Percentiles rank a stretch among this genome's conserved stretches.
These are phyloP conservation scores for Muschampia plurimacula DNA, from an alignment of 2,888 invertebrate genomes.

Conservation along the genomic window DNA sequence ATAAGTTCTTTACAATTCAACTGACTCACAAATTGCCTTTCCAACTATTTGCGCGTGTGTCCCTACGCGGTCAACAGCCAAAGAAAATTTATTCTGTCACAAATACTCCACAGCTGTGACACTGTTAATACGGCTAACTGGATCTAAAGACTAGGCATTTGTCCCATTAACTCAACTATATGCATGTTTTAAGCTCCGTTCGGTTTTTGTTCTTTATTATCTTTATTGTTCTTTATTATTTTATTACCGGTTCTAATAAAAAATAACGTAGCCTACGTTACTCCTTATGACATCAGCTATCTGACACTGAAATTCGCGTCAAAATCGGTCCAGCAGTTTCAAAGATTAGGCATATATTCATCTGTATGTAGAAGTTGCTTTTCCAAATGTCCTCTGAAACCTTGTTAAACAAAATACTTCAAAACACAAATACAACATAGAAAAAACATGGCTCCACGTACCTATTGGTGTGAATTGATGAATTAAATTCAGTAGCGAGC, in stretches of 20 bases:
- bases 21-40: conserved; percentile 40
- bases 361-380: not conserved
- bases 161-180: not conserved
- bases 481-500: conserved; percentile 17
- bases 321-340: too few relatives aligned
- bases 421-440: not conserved
- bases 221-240: too few relatives aligned
- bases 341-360: too few relatives aligned
- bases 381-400: conserved; percentile 3
- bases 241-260: too few relatives aligned
- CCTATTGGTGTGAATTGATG: conserved; percentile 18
- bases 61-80: conserved; percentile 5
- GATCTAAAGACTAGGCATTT: not conserved
- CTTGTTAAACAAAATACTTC: conserved; percentile 35
- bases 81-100: conserved; percentile 2
- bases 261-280: too few relatives aligned
- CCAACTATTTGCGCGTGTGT: conserved; percentile 40
- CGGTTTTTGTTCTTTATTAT: too few relatives aligned
- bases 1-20: conserved; percentile 37
- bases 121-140: not conserved
- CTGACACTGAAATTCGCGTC: too few relatives aligned
- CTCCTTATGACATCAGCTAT: too few relatives aligned
- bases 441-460: not conserved
- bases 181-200: not conserved
- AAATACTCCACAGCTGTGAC: not conserved